A percentile compares a stretch with the other conserved stretches of the same genome.
Conservation (phyloP, 1,140 invertebrate genomes). For the Pissodes strobi region DNA sequence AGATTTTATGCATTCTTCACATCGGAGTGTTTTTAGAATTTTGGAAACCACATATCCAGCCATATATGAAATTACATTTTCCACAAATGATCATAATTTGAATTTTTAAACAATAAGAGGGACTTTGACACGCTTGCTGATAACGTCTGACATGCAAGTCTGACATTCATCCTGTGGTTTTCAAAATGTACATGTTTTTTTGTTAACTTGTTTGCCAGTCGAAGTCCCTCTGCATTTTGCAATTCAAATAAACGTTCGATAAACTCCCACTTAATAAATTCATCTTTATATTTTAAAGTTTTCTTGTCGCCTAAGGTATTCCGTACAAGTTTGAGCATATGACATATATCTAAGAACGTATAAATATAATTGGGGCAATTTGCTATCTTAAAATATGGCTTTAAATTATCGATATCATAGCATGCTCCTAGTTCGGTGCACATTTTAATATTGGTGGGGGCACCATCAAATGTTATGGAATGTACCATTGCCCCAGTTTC, state of each 20-base stretch:
- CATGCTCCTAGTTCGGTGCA: slow-evolving; percentile 36
- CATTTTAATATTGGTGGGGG: slow-evolving; percentile 42
- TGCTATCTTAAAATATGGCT: slow-evolving; percentile 41
- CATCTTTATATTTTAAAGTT: slow-evolving; percentile 16
- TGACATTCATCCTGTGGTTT: slow-evolving; percentile 37
- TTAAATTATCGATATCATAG: slow-evolving; percentile 36
- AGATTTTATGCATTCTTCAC: too few species aligned
- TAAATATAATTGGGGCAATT: slow-evolving; percentile 32
- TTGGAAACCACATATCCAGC: not conserved
- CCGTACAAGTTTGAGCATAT: slow-evolving; percentile 44
- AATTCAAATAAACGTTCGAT: slow-evolving; percentile 34
- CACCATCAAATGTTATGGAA: slow-evolving; percentile 52
- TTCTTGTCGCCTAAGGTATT: slow-evolving; percentile 37
- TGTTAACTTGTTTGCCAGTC: slow-evolving; percentile 38
- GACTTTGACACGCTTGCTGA: slow-evolving; percentile 35
- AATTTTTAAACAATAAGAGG: slow-evolving; percentile 30
- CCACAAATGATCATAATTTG: slow-evolving; percentile 1
- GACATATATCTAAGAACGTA: slow-evolving; percentile 39
- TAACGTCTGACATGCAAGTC: slow-evolving; percentile 24
- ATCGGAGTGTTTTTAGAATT: too few species aligned
- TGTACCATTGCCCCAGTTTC: slow-evolving; percentile 32
- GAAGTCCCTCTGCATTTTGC: slow-evolving; percentile 33
- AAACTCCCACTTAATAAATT: slow-evolving; percentile 31
- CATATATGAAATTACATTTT: slow-evolving; percentile 12
- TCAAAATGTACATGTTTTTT: slow-evolving; percentile 39